Conservation (phyloP, 2,113 vertebrate genomes). For the Sturnus vulgaris region DNA sequence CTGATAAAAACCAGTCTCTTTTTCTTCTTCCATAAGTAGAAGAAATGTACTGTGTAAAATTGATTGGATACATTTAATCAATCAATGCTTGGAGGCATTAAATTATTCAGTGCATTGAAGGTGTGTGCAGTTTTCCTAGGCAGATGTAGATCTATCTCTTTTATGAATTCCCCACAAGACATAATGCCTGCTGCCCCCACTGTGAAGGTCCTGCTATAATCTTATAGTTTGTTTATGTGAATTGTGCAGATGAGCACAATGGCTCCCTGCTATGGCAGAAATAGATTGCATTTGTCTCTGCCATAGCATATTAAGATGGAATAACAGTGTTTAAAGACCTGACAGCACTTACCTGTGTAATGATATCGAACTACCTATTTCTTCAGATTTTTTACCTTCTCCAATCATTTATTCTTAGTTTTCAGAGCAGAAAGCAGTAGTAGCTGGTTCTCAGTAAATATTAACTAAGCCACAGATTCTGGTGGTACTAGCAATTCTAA, state of each 20-base stretch:
- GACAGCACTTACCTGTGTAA: background rate
- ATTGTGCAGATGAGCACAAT: background rate
- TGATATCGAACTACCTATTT: fast-evolving
- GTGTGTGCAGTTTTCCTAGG: background rate
- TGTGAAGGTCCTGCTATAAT: background rate
- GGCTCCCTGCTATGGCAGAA: background rate
- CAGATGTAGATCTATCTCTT: background rate
- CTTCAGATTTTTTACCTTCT: background rate
- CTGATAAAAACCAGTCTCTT: background rate
- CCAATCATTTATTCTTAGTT: background rate
- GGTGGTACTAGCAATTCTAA: background rate
- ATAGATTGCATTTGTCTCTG: background rate
- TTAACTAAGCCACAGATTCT: background rate
- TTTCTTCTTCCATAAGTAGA: background rate
- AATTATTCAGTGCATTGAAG: background rate
- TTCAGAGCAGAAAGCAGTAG: background rate
- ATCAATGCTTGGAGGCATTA: background rate
- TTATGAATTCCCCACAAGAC: background rate
- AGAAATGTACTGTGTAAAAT: background rate
- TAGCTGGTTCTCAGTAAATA: background rate
- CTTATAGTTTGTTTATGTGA: background rate
- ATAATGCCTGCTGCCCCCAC: background rate
- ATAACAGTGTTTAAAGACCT: background rate
- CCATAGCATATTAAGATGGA: background rate
- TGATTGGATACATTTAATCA: background rate